phyloP scores from a whole-genome alignment of 2,888 invertebrate species.

The Watsonalla binaria region DNA sequence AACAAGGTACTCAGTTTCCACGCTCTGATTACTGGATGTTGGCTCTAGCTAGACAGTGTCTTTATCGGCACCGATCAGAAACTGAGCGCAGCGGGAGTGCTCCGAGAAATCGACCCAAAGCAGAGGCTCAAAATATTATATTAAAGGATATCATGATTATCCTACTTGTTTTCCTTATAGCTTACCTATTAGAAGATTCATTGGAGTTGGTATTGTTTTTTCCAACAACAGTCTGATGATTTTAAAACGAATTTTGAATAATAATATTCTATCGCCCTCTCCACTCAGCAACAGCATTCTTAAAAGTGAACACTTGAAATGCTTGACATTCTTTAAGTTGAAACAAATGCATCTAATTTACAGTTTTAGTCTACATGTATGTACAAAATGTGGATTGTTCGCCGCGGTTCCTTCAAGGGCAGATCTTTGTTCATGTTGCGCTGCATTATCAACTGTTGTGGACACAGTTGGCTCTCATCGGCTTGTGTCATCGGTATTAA shows the following conservation, averaged over 20 bases:
- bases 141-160: neutral
- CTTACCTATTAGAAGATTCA: too few species aligned
- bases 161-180: neutral
- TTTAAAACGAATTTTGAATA: neutral
- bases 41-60: slow-evolving; percentile 76
- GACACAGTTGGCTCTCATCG: slow-evolving; percentile 75
- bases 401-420: slow-evolving; percentile 60
- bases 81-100: slow-evolving; percentile 44
- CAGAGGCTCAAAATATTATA: neutral
- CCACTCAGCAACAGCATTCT: neutral
- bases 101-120: slow-evolving; percentile 41
- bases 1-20: slow-evolving; percentile 73
- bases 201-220: too few species aligned
- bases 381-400: slow-evolving; percentile 25
- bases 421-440: slow-evolving; percentile 60
- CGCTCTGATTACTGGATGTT: slow-evolving; percentile 79
- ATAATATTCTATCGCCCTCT: neutral
- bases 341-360: slow-evolving; percentile 48
- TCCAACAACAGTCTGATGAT: too few species aligned
- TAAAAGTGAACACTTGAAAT: slow-evolving; percentile 21
- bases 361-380: slow-evolving; percentile 25
- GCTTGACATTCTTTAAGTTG: slow-evolving; percentile 29
- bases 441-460: slow-evolving; percentile 61
- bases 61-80: slow-evolving; percentile 73
- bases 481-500: slow-evolving; percentile 75